These are phyloP conservation scores for Carassius carassius DNA, from an alignment of 2,113 vertebrate species.

Conservation along the genomic window DNA sequence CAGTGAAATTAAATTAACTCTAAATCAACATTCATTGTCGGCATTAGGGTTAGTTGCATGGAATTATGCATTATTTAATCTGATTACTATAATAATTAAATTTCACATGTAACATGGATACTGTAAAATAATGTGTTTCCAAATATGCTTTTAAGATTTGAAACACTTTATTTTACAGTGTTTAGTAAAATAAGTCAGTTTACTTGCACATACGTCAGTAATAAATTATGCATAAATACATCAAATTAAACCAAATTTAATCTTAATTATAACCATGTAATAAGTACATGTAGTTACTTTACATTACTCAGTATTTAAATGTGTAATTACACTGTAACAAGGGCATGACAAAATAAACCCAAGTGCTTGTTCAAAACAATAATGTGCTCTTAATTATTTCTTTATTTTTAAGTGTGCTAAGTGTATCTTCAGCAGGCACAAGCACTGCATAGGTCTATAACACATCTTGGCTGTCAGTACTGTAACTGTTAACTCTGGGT, in stretches of 20 bases:
- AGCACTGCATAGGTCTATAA: conserved; percentile 17
- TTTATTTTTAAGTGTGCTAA: neutral
- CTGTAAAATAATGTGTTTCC: neutral
- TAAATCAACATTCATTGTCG: too few species aligned
- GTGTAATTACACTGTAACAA: neutral
- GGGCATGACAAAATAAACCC: neutral
- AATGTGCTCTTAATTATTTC: too few species aligned
- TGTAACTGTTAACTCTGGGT: conserved; percentile 33
- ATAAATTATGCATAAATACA: neutral
- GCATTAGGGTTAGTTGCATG: neutral
- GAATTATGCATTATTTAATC: neutral
- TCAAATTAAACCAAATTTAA: neutral
- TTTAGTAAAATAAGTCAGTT: too few species aligned
- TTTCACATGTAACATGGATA: too few species aligned
- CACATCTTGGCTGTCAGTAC: conserved; percentile 40
- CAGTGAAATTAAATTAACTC: neutral
- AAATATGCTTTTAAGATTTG: neutral
- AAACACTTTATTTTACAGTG: neutral
- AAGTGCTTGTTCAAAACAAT: neutral
- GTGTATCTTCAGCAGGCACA: conserved; percentile 9
- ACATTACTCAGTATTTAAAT: neutral
- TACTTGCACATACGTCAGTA: neutral
- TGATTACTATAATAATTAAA: neutral
- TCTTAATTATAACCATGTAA: too few species aligned
- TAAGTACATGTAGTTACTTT: neutral